phyloP scores from a whole-genome alignment of 2,888 invertebrate species.

The Automeris io region DNA sequence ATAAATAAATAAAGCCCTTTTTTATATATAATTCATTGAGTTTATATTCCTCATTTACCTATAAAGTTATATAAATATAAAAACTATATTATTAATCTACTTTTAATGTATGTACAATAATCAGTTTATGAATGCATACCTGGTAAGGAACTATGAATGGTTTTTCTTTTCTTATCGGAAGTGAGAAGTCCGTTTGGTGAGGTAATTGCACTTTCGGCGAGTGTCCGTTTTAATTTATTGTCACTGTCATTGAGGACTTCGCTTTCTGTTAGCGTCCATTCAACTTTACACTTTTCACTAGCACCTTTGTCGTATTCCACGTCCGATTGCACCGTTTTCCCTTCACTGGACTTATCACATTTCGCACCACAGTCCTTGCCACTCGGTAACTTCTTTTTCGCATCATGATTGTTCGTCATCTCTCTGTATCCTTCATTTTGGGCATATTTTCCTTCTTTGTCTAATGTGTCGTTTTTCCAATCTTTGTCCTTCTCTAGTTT shows the following conservation, averaged over 20 bases:
- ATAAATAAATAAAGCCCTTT: too few relatives aligned
- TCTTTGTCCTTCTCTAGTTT: conserved; percentile 71
- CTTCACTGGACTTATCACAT: conserved; percentile 64
- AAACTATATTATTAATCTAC: too few relatives aligned
- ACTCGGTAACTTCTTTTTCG: conserved; percentile 65
- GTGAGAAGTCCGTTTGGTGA: conserved; percentile 78
- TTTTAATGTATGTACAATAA: too few relatives aligned
- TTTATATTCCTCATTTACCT: too few relatives aligned
- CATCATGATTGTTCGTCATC: conserved; percentile 56
- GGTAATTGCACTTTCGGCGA: conserved; percentile 59
- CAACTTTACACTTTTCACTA: conserved; percentile 64
- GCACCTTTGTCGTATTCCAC: conserved; percentile 53
- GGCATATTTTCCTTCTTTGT: conserved; percentile 73
- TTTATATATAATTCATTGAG: too few relatives aligned
- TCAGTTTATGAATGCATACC: too few relatives aligned
- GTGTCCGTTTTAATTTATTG: conserved; percentile 58
- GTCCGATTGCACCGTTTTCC: conserved; percentile 54
- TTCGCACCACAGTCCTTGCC: conserved; percentile 54
- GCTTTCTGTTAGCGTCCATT: conserved; percentile 61
- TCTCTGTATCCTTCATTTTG: conserved; percentile 74
- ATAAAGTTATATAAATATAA: too few relatives aligned
- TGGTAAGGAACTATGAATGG: conserved; percentile 76
- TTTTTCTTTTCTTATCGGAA: conserved; percentile 80
- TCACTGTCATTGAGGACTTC: conserved; percentile 31
- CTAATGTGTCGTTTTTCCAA: conserved; percentile 76